Conservation (phyloP, 2,888 invertebrate genomes). For the Tetropium fuscum region DNA sequence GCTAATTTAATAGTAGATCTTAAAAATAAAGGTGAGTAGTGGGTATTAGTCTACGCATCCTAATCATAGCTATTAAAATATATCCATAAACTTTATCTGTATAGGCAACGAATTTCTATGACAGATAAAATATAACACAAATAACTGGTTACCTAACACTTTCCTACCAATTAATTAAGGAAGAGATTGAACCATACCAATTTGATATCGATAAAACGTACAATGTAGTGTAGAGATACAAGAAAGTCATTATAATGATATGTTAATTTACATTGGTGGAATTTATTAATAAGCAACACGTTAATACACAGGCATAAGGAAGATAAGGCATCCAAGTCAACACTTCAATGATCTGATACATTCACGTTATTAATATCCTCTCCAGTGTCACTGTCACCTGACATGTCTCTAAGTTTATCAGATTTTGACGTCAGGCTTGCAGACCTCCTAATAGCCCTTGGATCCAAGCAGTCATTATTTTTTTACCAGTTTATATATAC, state of each 20-base stretch:
- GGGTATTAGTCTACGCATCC: too few relatives aligned
- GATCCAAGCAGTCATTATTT: constrained; percentile 18
- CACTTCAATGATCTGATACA: constrained; percentile 51
- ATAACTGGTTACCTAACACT: constrained; percentile 19
- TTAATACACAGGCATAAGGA: constrained; percentile 47
- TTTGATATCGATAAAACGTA: constrained; percentile 26
- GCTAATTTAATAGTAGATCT: too few relatives aligned
- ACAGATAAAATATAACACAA: constrained; percentile 8
- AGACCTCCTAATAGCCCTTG: constrained; percentile 26
- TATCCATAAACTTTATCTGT: background rate
- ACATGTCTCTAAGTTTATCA: constrained; percentile 35
- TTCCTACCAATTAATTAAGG: constrained; percentile 28
- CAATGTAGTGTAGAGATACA: constrained; percentile 25
- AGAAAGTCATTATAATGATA: constrained; percentile 44
- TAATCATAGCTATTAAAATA: background rate
- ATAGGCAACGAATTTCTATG: background rate
- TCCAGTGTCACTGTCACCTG: constrained; percentile 50
- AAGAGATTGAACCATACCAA: constrained; percentile 21
- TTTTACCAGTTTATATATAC: too few relatives aligned
- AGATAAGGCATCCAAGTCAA: constrained; percentile 49
- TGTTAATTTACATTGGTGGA: constrained; percentile 50
- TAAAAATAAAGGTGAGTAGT: too few relatives aligned
- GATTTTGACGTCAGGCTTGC: constrained; percentile 24
- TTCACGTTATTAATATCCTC: constrained; percentile 53
- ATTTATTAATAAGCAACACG: constrained; percentile 54